Percentiles rank a stretch among this genome's conserved stretches.
These are phyloP conservation scores for Neoitamus cyanurus DNA, from an alignment of 2,888 invertebrate species.

Conservation along the genomic window DNA sequence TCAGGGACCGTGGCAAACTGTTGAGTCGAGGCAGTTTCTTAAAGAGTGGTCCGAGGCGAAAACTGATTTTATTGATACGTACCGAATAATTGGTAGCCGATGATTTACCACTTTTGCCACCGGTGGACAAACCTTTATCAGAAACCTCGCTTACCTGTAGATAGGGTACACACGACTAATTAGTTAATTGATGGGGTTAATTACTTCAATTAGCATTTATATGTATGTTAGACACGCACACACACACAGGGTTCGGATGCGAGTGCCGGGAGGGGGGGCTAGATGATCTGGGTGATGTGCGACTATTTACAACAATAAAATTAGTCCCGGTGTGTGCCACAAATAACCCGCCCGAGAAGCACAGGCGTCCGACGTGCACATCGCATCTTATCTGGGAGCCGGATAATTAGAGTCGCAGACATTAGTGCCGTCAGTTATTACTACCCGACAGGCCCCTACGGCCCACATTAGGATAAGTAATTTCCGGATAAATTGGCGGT, in stretches of 20 bases:
- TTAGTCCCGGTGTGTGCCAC: constrained; percentile 48
- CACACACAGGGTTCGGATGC: neutral
- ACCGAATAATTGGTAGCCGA: constrained; percentile 67
- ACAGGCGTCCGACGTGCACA: constrained; percentile 12
- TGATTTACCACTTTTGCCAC: constrained; percentile 67
- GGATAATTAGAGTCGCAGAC: constrained; percentile 47
- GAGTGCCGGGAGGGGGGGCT: neutral
- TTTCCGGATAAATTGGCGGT: constrained; percentile 37
- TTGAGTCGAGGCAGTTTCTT: constrained; percentile 8
- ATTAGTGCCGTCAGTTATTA: constrained; percentile 45
- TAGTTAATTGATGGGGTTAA: constrained; percentile 53
- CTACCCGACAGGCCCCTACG: constrained; percentile 46
- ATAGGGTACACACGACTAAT: constrained; percentile 59
- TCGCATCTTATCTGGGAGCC: constrained; percentile 41
- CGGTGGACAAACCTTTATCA: constrained; percentile 58
- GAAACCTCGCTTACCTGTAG: constrained; percentile 66
- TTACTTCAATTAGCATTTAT: constrained; percentile 52
- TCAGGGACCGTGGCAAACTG: neutral
- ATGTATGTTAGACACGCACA: constrained; percentile 44
- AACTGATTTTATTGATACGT: constrained; percentile 68
- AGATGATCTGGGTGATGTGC: neutral
- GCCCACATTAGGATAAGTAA: constrained; percentile 40
- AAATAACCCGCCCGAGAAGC: constrained; percentile 44
- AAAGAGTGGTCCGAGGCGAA: constrained; percentile 34
- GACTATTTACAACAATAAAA: constrained; percentile 44